Evolutionary conservation across 2,888 invertebrate species (phyloP), one percentile per base, ranked within the genome.

Genomic region (Spisula subtruncata): DNA sequence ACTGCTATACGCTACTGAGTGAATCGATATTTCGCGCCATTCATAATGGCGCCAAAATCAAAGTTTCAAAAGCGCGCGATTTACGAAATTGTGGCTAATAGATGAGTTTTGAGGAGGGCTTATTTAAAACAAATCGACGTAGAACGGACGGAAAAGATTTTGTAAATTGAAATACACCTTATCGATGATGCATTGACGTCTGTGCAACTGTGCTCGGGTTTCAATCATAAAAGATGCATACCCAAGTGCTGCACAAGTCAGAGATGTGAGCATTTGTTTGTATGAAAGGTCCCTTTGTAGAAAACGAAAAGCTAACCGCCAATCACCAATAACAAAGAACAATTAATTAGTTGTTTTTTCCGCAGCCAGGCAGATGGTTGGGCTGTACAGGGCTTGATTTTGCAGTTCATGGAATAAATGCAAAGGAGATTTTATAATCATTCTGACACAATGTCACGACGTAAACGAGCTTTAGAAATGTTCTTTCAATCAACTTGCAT

Each of bases 321-420:
- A 93, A 93, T 94, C 93, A 91, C 92, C 92, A 92, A 92, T 92
- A 93, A 94, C 94, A 94, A 94, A 94, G 94, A 94, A 94, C 94
- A 94, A 94, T 94, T 94, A 94, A 93, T 92, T 93, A 93, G 92
- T 94, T 94, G 94, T 94, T 94, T 94, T 66, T 93, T 93, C 91
- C 92, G 92, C 91, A 86, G 88, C 87, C 90, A 91, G 94, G 94
- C 94, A 94, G 94, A 94, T 94, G 94, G 94, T 91, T 90, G 91
- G 88, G 90, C 92, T 90, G 92, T 92, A 88, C 91, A 90, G 84
- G 80, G 56, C 87, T 85, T 84, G 89, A 88, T 88, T 91, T 93
- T 93, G 89, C 90, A 91, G 89, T 91, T 91, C 89, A 92, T 89
- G 89, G 86, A 91, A 90, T 89, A 90, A 92, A 90, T 87, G 89